A percentile compares a stretch with the other conserved stretches of the same genome.
Conservation (phyloP, 2,888 invertebrate genomes). For the Phalera bucephala region DNA sequence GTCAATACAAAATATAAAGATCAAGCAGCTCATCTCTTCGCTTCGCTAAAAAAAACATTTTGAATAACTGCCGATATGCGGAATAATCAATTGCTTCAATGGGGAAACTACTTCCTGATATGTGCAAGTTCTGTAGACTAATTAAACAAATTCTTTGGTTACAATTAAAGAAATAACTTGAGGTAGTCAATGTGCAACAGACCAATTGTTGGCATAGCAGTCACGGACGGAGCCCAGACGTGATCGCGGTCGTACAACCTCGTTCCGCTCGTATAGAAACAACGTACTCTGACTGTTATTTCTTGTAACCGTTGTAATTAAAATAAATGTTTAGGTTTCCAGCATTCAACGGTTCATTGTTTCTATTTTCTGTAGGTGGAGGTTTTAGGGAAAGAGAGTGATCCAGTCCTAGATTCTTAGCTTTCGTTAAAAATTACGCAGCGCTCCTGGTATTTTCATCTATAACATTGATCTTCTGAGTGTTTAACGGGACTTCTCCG, state of each 20-base stretch:
- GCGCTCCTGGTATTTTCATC: no score
- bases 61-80: no score
- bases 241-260: constrained; percentile 51
- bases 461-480: constrained; percentile 23
- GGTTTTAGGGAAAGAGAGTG: background rate
- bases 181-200: constrained; percentile 8
- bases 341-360: constrained; percentile 15
- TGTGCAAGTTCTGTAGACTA: no score
- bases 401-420: no score
- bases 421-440: no score
- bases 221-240: constrained; percentile 45
- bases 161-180: no score
- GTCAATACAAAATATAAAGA: no score
- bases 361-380: background rate
- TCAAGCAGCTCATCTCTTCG: no score
- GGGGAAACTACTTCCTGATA: no score
- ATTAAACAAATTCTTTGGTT: no score
- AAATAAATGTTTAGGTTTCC: constrained; percentile 25
- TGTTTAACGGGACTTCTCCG: constrained; percentile 52
- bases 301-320: constrained; percentile 31
- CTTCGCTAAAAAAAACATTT: no score
- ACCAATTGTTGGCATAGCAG: constrained; percentile 24
- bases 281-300: constrained; percentile 33
- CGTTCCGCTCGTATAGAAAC: constrained; percentile 34
- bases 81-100: no score